These are phyloP conservation scores for Sisyra terminalis DNA, from an alignment of 2,888 invertebrate genomes.

Conservation along the genomic window DNA sequence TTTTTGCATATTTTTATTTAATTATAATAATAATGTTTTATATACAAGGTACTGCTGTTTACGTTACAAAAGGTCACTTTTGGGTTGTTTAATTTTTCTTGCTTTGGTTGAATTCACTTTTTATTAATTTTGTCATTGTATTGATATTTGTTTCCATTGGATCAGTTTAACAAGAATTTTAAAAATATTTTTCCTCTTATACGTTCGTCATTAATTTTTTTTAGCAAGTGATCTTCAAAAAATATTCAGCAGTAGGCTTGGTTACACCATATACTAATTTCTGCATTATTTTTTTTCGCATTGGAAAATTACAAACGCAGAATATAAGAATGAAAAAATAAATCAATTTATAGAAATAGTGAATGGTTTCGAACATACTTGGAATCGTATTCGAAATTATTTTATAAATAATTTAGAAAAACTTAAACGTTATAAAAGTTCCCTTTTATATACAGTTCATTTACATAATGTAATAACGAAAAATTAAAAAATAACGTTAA, in stretches of 20 bases:
- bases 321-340: background rate
- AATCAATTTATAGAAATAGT: background rate
- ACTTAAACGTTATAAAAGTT: background rate
- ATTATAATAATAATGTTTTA: conserved; percentile 21
- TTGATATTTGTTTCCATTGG: background rate
- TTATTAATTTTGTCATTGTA: background rate
- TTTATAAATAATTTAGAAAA: background rate
- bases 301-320: background rate
- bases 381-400: background rate
- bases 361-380: background rate
- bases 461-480: background rate
- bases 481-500: background rate
- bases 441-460: conserved; percentile 1
- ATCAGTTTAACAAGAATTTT: background rate
- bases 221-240: background rate
- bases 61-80: conserved; percentile 28
- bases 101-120: conserved; percentile 11
- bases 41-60: conserved; percentile 27
- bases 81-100: conserved; percentile 13
- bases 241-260: conserved; percentile 8
- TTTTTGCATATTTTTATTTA: conserved; percentile 2
- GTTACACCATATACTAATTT: conserved; percentile 1
- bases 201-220: conserved; percentile 2
- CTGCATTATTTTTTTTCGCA: background rate
- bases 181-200: conserved; percentile 1